These are phyloP conservation scores for Cephus runcator DNA, from an alignment of 2,888 invertebrate genomes.

Conservation along the genomic window DNA sequence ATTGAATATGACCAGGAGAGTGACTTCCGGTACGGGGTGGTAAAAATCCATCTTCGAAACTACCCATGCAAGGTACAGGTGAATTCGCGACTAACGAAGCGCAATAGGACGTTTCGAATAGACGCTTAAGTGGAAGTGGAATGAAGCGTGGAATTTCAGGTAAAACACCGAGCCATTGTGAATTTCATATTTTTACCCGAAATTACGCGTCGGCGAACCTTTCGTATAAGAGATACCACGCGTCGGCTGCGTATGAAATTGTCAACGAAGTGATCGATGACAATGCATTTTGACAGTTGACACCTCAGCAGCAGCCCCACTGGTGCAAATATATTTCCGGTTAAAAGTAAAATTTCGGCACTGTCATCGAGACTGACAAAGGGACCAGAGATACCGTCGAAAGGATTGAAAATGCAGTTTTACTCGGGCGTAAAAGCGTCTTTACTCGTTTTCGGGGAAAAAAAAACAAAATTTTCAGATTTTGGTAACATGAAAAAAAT, in stretches of 20 bases:
- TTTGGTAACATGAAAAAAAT: not conserved
- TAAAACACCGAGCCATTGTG: not conserved
- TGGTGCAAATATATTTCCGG: not conserved
- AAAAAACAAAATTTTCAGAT: not conserved
- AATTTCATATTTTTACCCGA: not conserved
- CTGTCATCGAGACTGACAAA: not conserved
- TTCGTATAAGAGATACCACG: not conserved
- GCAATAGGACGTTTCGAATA: not conserved
- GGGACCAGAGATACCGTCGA: not conserved
- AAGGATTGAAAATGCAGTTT: not conserved
- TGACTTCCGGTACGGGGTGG: not conserved
- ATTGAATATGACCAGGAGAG: not conserved
- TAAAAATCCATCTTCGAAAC: not conserved
- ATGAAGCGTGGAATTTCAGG: not conserved
- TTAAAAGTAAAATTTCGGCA: not conserved
- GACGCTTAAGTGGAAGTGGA: not conserved
- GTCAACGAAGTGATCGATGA: not conserved
- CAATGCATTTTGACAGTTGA: too few relatives aligned
- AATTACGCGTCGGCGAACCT: not conserved
- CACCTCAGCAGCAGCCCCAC: too few relatives aligned
- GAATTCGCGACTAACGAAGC: not conserved
- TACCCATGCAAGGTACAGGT: slow-evolving; percentile 3
- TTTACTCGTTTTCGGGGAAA: not conserved
- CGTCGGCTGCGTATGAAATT: not conserved
- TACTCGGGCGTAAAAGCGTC: not conserved